Conservation (phyloP, 2,113 vertebrate genomes). For the Dicerorhinus sumatrensis region DNA sequence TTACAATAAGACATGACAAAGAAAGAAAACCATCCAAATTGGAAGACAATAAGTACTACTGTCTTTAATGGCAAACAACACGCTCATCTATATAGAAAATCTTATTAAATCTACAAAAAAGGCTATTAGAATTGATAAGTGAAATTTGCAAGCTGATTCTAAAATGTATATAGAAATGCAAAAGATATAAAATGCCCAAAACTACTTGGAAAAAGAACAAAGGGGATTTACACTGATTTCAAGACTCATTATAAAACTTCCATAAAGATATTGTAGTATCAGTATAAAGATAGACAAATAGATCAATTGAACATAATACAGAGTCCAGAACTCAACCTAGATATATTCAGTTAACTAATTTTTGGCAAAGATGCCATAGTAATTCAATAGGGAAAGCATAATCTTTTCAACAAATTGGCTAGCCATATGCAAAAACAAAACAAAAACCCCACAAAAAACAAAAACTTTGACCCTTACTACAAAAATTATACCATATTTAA, state of each 20-base stretch:
- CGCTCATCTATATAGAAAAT: neutral
- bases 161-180: neutral
- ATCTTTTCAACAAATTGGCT: neutral
- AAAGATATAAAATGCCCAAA: neutral
- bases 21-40: neutral
- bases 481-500: neutral
- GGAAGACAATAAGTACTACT: neutral
- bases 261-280: neutral
- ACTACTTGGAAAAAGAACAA: slow-evolving; percentile 2
- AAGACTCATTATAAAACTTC: neutral
- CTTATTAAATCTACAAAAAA: neutral
- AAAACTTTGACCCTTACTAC: neutral
- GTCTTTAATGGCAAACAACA: neutral
- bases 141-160: neutral
- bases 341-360: neutral
- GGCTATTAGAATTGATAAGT: neutral
- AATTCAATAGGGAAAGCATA: neutral
- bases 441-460: neutral
- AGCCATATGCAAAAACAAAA: neutral
- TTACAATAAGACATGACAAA: neutral
- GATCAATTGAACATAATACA: neutral
- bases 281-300: neutral
- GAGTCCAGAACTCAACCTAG: neutral
- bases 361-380: neutral
- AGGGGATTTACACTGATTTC: neutral